Base-by-base conservation (phyloP, 2,888 invertebrate genomes). In the Eretmocerus hayati region DNA sequence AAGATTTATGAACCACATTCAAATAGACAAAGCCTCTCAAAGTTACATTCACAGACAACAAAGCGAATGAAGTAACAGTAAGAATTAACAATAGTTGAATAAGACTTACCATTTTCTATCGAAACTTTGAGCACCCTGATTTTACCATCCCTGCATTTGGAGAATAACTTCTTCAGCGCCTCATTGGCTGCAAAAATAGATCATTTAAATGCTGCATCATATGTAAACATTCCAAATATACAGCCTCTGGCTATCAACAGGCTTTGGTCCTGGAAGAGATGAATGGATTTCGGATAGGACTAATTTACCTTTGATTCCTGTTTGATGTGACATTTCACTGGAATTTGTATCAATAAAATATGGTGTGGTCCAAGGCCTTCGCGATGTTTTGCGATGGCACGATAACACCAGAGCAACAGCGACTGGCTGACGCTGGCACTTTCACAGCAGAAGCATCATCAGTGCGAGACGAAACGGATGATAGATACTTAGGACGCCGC, bases 311-410 rank as follows among this genome's bases (percentile, higher is more conserved):
- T 84, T 85, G 59, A 91, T 90, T 69, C 90, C 90, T 15, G 90
- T 90, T 78, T 90, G 90, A 70, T 90, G 90, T 66, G 90, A 90
- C 90, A 90, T 90, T 69, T 62, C 76, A 5, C 21, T n/a, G 18
- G n/a, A n/a, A n/a, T n/a, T n/a, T n/a, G n/a, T n/a, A n/a, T n/a
- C n/a, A n/a, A n/a, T n/a, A n/a, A n/a, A n/a, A n/a, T n/a, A n/a
- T n/a, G n/a, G n/a, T n/a, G n/a, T n/a, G n/a, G n/a, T n/a, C n/a
- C n/a, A n/a, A n/a, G n/a, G n/a, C n/a, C n/a, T n/a, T n/a, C n/a
- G n/a, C n/a, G n/a, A n/a, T n/a, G n/a, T n/a, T n/a, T n/a, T n/a
- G n/a, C n/a, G n/a, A n/a, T n/a, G n/a, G n/a, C n/a, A n/a, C n/a
- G n/a, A n/a, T n/a, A n/a, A n/a, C n/a, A n/a, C n/a, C n/a, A n/a